A percentile compares a stretch with the other conserved stretches of the same genome.
Conservation (phyloP, 2,113 vertebrate genomes). For the Clinocottus analis region DNA sequence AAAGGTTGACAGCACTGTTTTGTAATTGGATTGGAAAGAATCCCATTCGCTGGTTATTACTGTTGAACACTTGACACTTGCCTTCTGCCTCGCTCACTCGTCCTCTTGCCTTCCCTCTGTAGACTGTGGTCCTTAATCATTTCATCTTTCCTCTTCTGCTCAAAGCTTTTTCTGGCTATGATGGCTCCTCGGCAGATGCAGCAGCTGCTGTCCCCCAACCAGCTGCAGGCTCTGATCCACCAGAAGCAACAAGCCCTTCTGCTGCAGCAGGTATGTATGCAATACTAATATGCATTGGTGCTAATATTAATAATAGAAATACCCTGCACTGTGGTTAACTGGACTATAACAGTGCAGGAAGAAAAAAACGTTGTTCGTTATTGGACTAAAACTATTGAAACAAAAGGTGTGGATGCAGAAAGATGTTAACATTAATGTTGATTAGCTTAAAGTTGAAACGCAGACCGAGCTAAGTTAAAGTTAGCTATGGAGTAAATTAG, state of each 20-base stretch:
- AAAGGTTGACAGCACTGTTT: constrained; percentile 53
- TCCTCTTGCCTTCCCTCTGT: constrained; percentile 14
- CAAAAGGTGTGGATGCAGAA: background rate
- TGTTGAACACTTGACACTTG: constrained; percentile 61
- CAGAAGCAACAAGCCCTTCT: constrained; percentile 94
- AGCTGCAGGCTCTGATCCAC: constrained; percentile 91
- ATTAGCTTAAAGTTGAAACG: background rate
- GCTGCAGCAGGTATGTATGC: constrained; percentile 91
- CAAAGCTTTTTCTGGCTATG: constrained; percentile 92
- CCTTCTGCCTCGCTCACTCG: constrained; percentile 11
- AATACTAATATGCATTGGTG: constrained; percentile 3
- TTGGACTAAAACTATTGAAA: background rate
- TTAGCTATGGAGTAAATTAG: too few species aligned
- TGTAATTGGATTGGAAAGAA: constrained; percentile 62
- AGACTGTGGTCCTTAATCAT: background rate
- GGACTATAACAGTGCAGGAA: background rate
- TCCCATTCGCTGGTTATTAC: constrained; percentile 52
- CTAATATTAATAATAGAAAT: background rate
- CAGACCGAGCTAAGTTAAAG: too few species aligned
- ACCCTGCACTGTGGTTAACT: background rate
- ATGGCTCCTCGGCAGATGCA: constrained; percentile 95
- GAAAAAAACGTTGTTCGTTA: background rate
- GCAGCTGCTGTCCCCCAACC: constrained; percentile 90
- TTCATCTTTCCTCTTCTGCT: constrained; percentile 15
- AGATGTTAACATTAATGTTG: too few species aligned